Base-by-base conservation (phyloP, 2,888 invertebrate genomes). In the Aphelenchoides bicaudatus region DNA sequence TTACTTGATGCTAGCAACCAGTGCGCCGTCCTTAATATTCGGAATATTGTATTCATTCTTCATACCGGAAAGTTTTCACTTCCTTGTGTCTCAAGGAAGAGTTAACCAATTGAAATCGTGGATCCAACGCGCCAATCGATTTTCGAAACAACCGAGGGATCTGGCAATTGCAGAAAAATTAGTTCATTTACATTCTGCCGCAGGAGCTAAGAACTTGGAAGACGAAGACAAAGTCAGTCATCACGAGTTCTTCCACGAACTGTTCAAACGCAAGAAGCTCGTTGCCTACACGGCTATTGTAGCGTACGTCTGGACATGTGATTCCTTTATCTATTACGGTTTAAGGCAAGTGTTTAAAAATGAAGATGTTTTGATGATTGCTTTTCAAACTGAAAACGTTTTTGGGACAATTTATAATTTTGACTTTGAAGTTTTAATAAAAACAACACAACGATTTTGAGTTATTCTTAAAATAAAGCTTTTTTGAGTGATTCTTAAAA, bases 301-400 rank as follows among this genome's bases (percentile, higher is more conserved):
- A 62, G 61, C 63, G 21, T 70, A 70, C 56, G 6, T 53, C 38
- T 54, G 61, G 61, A 61, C 61, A 10, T 61, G 61, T 29, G 61
- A 61, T 39, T 52, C 59, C 10, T 61, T 75, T 55, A 69, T 73
- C 56, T 76, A 75, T 58, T 76, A 73, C 57, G 76, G 74, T 3
- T 56, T 76, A 19, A 31, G 39, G n/a, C n/a, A n/a, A n/a, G n/a
- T n/a, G n/a, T n/a, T n/a, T n/a, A n/a, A n/a, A n/a, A n/a, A n/a
- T n/a, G n/a, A n/a, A n/a, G n/a, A n/a, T n/a, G n/a, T n/a, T n/a
- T n/a, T n/a, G n/a, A n/a, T n/a, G n/a, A n/a, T n/a, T n/a, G n/a
- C n/a, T n/a, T n/a, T n/a, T n/a, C n/a, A n/a, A n/a, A n/a, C n/a
- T n/a, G n/a, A n/a, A n/a, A n/a, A n/a, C n/a, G n/a, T n/a, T n/a